Evolutionary conservation across 2,797 vertebrate species (phyloP).

Genomic region (Lepidocolaptes lacrymiger): DNA sequence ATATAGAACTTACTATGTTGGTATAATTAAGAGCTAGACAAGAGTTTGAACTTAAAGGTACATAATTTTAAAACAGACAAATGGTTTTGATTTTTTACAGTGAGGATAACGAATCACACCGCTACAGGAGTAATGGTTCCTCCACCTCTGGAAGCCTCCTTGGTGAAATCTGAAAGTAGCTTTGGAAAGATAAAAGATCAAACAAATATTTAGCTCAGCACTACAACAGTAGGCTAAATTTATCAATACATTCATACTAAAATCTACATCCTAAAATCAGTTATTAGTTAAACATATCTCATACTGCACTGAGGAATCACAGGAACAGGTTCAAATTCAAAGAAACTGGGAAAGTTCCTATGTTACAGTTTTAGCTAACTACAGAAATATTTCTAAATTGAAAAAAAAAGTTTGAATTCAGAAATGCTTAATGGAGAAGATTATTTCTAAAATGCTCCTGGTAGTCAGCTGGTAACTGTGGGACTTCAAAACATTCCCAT

Average conservation of each 20-base stretch:
- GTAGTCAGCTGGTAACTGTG: neutral
- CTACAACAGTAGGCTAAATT: neutral
- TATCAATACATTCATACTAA: neutral
- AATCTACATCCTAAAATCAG: neutral
- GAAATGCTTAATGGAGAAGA: neutral
- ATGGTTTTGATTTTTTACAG: slow-evolving; percentile 8
- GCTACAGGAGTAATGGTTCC: neutral
- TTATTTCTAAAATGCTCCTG: neutral
- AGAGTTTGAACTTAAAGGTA: neutral
- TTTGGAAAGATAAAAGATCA: neutral
- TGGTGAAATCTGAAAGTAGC: neutral
- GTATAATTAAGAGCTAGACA: slow-evolving; percentile 16
- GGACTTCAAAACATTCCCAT: neutral
- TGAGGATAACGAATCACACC: neutral
- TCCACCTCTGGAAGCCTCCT: neutral
- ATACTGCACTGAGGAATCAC: neutral
- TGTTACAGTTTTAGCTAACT: neutral
- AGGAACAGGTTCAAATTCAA: neutral
- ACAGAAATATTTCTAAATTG: neutral
- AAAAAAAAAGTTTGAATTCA: neutral
- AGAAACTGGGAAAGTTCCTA: neutral
- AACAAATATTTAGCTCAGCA: neutral
- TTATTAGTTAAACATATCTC: neutral
- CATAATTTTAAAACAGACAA: slow-evolving; percentile 36
- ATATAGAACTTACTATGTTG: neutral